phyloP scores from a whole-genome alignment of 2,797 vertebrate species.

The Echeneis naucrates region DNA sequence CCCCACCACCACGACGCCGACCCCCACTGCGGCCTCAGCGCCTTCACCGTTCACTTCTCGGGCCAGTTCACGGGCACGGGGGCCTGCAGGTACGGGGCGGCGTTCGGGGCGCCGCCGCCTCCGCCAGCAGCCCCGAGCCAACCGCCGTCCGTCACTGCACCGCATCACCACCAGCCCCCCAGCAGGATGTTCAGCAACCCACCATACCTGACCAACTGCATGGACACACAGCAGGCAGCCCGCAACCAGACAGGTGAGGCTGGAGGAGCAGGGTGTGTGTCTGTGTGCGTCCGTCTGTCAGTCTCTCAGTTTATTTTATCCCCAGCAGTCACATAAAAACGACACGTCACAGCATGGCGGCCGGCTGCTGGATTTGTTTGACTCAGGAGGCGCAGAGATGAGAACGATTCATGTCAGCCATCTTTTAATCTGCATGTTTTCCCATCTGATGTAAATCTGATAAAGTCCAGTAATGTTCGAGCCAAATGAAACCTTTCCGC shows the following conservation, averaged over 20 bases:
- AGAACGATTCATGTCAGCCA: neutral
- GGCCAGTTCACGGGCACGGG: slow-evolving; percentile 98
- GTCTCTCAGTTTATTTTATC: too few relatives aligned
- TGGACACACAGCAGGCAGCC: slow-evolving; percentile 90
- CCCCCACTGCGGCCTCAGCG: slow-evolving; percentile 93
- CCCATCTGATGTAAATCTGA: neutral
- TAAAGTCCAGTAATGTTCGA: neutral
- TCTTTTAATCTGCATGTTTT: neutral
- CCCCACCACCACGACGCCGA: slow-evolving; percentile 85
- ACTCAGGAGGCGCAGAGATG: neutral
- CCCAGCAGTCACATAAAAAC: too few relatives aligned
- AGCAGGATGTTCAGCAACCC: slow-evolving; percentile 94
- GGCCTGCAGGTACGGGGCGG: slow-evolving; percentile 93
- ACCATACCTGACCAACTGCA: slow-evolving; percentile 94
- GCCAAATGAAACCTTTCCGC: too few relatives aligned
- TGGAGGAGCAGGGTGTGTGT: neutral
- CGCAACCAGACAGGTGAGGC: slow-evolving; percentile 90
- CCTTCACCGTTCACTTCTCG: slow-evolving; percentile 97
- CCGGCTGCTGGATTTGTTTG: neutral
- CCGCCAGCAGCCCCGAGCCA: slow-evolving; percentile 61
- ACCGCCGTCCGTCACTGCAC: slow-evolving; percentile 90
- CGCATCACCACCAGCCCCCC: slow-evolving; percentile 90
- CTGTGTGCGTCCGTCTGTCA: neutral
- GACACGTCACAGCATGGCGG: neutral
- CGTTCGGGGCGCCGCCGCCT: slow-evolving; percentile 90